phyloP scores from a whole-genome alignment of 2,113 vertebrate genomes.

The Neomonachus schauinslandi region DNA sequence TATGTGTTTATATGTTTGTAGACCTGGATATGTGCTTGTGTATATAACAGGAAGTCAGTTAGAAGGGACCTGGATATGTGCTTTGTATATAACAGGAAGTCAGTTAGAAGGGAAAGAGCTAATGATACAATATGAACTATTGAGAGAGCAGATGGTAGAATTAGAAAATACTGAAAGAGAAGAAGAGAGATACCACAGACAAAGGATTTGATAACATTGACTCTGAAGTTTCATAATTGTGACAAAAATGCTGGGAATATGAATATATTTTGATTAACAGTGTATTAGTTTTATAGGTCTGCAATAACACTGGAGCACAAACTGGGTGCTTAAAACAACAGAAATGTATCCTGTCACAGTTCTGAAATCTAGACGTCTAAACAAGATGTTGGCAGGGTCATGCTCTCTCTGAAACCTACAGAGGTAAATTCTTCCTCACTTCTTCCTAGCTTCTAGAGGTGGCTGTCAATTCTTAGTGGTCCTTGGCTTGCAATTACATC shows the following conservation, averaged over 20 bases:
- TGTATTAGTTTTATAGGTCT: neutral
- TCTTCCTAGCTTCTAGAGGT: neutral
- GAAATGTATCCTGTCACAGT: neutral
- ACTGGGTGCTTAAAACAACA: neutral
- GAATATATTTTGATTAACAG: conserved; percentile 3
- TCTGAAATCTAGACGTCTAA: neutral
- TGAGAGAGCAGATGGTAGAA: neutral
- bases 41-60: neutral
- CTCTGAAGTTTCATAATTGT: neutral
- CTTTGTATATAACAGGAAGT: neutral
- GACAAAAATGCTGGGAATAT: neutral
- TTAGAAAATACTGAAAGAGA: neutral
- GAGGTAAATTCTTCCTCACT: neutral
- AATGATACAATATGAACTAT: neutral
- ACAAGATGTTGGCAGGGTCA: neutral
- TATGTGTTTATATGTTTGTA: neutral
- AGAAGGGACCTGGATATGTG: too few relatives aligned
- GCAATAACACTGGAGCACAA: neutral
- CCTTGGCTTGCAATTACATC: neutral
- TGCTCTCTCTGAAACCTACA: neutral
- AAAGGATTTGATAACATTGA: neutral
- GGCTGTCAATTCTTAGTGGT: neutral
- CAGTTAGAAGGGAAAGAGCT: neutral
- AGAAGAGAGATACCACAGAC: neutral
- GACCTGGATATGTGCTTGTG: neutral